Conservation (phyloP, 2,797 vertebrate genomes). For the Chloroceryle amazona region DNA sequence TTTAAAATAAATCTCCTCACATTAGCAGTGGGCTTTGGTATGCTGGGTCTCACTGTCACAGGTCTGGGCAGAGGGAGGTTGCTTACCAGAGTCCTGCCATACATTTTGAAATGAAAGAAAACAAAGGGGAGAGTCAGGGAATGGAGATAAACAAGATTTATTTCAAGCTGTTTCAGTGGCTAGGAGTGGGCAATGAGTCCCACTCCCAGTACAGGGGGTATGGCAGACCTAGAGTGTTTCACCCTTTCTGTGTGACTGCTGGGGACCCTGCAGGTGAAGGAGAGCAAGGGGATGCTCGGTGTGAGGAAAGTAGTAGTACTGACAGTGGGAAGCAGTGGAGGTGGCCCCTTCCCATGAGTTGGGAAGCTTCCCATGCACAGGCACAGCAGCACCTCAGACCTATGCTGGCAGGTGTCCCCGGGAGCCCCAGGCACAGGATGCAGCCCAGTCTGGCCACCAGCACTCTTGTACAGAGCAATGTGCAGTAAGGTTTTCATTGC, state of each 20-base stretch:
- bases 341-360: neutral
- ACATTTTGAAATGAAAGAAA: neutral
- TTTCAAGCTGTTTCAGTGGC: neutral
- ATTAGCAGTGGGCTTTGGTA: neutral
- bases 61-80: neutral
- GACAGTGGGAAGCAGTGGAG: neutral
- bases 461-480: neutral
- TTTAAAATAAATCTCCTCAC: neutral
- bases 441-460: neutral
- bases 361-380: neutral
- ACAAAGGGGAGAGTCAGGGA: neutral
- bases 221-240: neutral
- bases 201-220: neutral
- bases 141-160: neutral
- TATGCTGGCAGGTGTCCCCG: rapidly evolving
- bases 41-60: neutral
- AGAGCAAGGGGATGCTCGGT: neutral
- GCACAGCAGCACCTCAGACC: neutral
- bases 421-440: neutral
- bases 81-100: neutral
- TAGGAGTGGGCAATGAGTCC: neutral
- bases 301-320: neutral
- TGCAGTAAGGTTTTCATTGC: neutral
- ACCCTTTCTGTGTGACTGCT: neutral
- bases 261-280: neutral